These are phyloP conservation scores for Xanthia icteritia DNA, from an alignment of 2,888 invertebrate genomes.

Conservation along the genomic window DNA sequence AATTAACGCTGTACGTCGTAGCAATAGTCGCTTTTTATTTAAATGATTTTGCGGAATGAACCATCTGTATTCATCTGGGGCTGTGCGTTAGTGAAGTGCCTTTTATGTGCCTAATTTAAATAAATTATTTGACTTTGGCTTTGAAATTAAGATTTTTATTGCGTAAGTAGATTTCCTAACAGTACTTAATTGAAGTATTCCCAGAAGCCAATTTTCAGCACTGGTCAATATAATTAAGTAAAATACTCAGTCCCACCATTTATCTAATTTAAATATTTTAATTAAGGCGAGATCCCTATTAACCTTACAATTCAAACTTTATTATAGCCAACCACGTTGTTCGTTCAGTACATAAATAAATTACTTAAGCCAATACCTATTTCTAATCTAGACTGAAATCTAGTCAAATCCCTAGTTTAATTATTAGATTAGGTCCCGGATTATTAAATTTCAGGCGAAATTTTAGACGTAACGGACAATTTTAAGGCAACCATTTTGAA, in stretches of 20 bases:
- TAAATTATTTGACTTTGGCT: too few relatives aligned
- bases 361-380: conserved; percentile 26
- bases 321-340: background rate
- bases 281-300: conserved; percentile 3
- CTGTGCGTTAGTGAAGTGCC: too few relatives aligned
- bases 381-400: conserved; percentile 38
- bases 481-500: conserved; percentile 41
- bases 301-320: conserved; percentile 3
- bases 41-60: too few relatives aligned
- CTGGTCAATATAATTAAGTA: background rate
- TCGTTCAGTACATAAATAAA: conserved; percentile 31
- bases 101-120: too few relatives aligned
- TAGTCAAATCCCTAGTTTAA: conserved; percentile 43
- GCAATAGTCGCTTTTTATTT: too few relatives aligned
- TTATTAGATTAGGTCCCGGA: conserved; percentile 39
- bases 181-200: too few relatives aligned
- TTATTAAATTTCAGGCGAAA: conserved; percentile 45
- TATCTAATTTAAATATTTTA: conserved; percentile 16
- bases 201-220: background rate
- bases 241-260: background rate
- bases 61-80: too few relatives aligned
- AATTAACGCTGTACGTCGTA: too few relatives aligned
- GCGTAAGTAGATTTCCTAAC: too few relatives aligned
- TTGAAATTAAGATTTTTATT: too few relatives aligned
- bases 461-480: conserved; percentile 3